Percentiles rank a stretch among this genome's conserved stretches.
phyloP scores from a whole-genome alignment of 2,113 vertebrate genomes.

The Henicopernis longicauda region DNA sequence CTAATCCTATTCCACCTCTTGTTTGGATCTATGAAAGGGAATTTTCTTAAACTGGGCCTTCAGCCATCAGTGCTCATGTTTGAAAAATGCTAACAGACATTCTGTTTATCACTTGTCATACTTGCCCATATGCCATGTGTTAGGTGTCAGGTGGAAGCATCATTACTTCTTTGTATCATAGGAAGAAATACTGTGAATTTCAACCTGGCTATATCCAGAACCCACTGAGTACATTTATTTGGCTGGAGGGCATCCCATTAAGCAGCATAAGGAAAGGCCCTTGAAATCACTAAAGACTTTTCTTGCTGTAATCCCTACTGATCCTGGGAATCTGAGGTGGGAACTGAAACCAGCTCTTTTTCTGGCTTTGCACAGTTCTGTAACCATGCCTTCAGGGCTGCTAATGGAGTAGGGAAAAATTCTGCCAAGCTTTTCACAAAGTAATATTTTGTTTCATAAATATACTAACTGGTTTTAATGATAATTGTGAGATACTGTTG shows the following conservation, averaged over 20 bases:
- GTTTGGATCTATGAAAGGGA: background rate
- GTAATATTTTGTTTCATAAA: background rate
- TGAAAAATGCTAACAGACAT: constrained; percentile 28
- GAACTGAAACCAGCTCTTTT: background rate
- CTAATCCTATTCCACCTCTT: background rate
- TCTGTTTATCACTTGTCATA: constrained; percentile 25
- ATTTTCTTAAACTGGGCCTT: background rate
- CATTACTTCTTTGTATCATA: background rate
- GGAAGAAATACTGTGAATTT: background rate
- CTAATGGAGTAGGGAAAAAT: background rate
- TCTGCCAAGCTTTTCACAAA: background rate
- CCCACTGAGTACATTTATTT: background rate
- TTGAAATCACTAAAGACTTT: background rate
- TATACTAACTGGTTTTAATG: background rate
- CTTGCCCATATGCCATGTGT: constrained; percentile 18
- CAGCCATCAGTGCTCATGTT: background rate
- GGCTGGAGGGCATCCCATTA: constrained; percentile 4
- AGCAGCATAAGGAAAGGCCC: background rate
- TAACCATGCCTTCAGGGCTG: background rate
- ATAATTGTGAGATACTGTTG: background rate
- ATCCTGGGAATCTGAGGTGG: background rate
- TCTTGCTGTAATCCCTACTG: constrained; percentile 1
- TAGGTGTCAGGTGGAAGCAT: constrained; percentile 12
- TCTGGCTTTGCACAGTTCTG: background rate
- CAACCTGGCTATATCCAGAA: background rate